These are phyloP conservation scores for Protonemura montana DNA, from an alignment of 2,888 invertebrate species.

Conservation along the genomic window DNA sequence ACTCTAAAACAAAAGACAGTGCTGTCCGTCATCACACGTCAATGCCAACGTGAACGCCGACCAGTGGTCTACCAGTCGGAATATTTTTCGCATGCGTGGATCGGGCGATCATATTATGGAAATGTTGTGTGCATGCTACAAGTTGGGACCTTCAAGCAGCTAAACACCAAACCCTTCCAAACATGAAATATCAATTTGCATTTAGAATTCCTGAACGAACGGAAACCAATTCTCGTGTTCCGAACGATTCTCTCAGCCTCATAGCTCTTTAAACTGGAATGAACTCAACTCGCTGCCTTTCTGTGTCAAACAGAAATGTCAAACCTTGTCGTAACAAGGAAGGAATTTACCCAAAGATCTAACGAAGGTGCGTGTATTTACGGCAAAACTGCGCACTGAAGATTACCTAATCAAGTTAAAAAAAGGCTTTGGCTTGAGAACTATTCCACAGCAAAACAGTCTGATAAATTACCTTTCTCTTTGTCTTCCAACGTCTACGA, in stretches of 20 bases:
- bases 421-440: not conserved
- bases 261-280: not conserved
- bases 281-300: not conserved
- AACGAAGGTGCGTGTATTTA: not conserved
- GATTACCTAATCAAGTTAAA: constrained; percentile 20
- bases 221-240: not conserved
- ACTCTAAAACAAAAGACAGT: not conserved
- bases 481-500: constrained; percentile 20
- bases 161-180: not conserved
- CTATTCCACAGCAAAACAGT: constrained; percentile 2
- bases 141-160: not conserved
- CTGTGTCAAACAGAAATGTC: constrained; percentile 13
- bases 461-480: constrained; percentile 35
- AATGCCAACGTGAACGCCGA: not conserved
- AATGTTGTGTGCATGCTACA: not conserved
- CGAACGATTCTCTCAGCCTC: not conserved
- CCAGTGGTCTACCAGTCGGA: not conserved
- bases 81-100: not conserved
- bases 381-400: not conserved
- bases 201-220: not conserved
- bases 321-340: not conserved
- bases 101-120: not conserved
- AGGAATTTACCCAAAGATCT: not conserved
- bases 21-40: not conserved
- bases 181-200: not conserved